Base-by-base conservation (phyloP, 2,888 invertebrate species). In the Ectemnius continuus region DNA sequence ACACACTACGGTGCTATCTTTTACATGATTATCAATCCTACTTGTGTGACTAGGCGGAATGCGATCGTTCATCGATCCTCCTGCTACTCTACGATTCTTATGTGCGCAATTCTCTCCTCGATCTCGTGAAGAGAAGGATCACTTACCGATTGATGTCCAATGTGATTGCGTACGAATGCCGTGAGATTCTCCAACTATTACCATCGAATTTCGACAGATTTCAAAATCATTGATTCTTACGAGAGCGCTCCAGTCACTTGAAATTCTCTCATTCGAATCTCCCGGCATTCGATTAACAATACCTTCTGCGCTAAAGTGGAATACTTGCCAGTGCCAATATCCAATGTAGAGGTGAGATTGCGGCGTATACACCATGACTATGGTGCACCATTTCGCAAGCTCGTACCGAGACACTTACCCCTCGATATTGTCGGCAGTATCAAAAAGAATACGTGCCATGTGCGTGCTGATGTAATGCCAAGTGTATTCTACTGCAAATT, bases 41-140 rank as follows among this genome's bases (percentile, higher is more conserved):
- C 73, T 83, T 80, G 5, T 36, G 78, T 79, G 81, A 77, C 82
- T 84, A 83, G 78, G 64, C 52, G 52, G 52, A 52, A 60, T 26
- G 62, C 61, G 75, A 84, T 16, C 52, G 52, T 83, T 82, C 84
- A 84, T 86, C 79, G 86, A 88, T 87, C 85, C 85, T 85, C 84
- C 86, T 84, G 87, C 88, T 86, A 89, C 84, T 80, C 86, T 86
- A 89, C 84, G 81, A 87, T 86, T 85, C 82, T 83, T 81, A 81
- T 80, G 85, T 84, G 83, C 75, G 81, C 78, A 84, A 36, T 36
- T 11, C 36, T 36, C 36, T 11, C 79, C 83, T 82, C 76, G 75
- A 75, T 75, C 81, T 81, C 81, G 81, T 81, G 74, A 77, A 36
- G 8, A 36, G 36, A 36, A 2, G 36, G 8, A 36, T 36, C 36